Percentiles rank a stretch among this genome's conserved stretches.
Evolutionary conservation across 2,888 invertebrate species (phyloP).

Genomic region (Ptychoptera contaminata): DNA sequence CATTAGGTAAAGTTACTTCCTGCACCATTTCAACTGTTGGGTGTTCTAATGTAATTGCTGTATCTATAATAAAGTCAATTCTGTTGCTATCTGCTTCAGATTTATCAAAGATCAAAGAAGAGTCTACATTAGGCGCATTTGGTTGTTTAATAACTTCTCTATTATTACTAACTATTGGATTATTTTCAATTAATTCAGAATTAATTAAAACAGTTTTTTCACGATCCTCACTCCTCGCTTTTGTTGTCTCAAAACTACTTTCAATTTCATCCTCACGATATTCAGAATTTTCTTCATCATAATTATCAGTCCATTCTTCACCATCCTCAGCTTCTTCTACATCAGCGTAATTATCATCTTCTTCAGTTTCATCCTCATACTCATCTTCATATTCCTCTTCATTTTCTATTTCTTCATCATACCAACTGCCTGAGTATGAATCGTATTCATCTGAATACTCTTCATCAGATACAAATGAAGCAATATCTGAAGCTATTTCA

Average conservation of each 20-base stretch:
- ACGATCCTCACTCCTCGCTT: conserved; percentile 16
- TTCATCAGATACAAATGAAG: conserved; percentile 28
- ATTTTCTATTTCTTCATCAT: conserved; percentile 27
- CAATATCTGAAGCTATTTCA: conserved; percentile 44
- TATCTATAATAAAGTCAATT: too few relatives aligned
- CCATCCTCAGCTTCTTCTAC: conserved; percentile 15
- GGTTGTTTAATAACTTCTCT: too few relatives aligned
- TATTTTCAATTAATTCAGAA: background rate
- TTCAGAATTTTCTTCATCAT: conserved; percentile 19
- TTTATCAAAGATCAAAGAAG: too few relatives aligned
- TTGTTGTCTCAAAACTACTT: conserved; percentile 14
- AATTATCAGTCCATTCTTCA: conserved; percentile 14
- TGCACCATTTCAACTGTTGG: too few relatives aligned
- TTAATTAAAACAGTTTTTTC: conserved; percentile 12
- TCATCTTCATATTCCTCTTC: conserved; percentile 17
- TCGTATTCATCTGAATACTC: conserved; percentile 33
- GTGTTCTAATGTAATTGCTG: too few relatives aligned
- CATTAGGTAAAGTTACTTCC: too few relatives aligned
- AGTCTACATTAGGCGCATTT: too few relatives aligned
- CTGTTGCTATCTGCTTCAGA: too few relatives aligned
- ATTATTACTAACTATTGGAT: too few relatives aligned
- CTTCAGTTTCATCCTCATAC: conserved; percentile 18
- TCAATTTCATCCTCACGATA: conserved; percentile 13
- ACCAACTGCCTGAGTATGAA: conserved; percentile 35
- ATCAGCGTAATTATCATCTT: conserved; percentile 14